A percentile compares a stretch with the other conserved stretches of the same genome.
phyloP scores from a whole-genome alignment of 1,140 invertebrate species.

The Bombyx mandarina region DNA sequence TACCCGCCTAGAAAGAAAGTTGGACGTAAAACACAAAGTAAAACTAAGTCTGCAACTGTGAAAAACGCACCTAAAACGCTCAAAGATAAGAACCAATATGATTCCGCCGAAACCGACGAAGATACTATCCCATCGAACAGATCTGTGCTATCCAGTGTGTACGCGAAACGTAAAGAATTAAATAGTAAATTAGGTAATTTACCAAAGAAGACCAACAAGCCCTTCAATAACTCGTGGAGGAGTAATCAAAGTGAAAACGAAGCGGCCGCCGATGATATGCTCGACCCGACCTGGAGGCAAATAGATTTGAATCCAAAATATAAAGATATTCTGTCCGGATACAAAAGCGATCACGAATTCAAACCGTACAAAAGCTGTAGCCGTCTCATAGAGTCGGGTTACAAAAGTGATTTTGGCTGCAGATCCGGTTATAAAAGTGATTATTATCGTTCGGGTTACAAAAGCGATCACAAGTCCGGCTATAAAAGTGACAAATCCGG shows the following conservation, averaged over 20 bases:
- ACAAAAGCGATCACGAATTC: constrained; percentile 72
- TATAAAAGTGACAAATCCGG: constrained; percentile 74
- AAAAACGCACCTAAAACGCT: constrained; percentile 69
- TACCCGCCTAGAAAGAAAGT: constrained; percentile 83
- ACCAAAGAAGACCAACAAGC: constrained; percentile 51
- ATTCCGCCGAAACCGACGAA: constrained; percentile 59
- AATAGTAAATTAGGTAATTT: constrained; percentile 56
- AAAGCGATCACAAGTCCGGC: constrained; percentile 73
- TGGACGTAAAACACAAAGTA: constrained; percentile 71
- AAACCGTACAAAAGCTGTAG: constrained; percentile 72
- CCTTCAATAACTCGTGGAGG: constrained; percentile 51
- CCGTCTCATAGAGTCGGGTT: constrained; percentile 72
- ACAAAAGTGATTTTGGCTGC: constrained; percentile 73
- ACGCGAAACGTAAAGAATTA: constrained; percentile 68
- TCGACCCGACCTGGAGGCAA: constrained; percentile 74
- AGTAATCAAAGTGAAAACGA: constrained; percentile 69
- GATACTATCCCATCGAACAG: constrained; percentile 51
- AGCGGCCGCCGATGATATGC: constrained; percentile 61
- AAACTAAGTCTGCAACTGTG: constrained; percentile 36
- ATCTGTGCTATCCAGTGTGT: constrained; percentile 62
- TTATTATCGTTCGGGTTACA: constrained; percentile 71
- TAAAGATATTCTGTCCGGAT: constrained; percentile 71
- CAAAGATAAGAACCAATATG: constrained; percentile 66
- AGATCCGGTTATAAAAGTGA: constrained; percentile 71
- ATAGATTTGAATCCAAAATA: constrained; percentile 76